Conservation (phyloP, 2,888 invertebrate species). For the Heteromyza rotundicornis region DNA sequence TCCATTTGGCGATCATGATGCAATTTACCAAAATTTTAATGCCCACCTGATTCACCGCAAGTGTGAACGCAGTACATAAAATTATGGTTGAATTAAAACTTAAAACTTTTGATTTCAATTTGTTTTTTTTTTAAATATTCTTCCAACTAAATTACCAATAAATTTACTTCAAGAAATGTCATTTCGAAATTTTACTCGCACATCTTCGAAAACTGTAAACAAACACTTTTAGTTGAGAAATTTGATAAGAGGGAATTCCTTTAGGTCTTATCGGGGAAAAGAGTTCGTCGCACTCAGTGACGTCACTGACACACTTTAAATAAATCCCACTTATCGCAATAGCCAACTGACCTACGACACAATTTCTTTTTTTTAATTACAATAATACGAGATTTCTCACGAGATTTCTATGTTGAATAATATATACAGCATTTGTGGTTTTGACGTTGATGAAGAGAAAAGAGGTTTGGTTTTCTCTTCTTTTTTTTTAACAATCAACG, state of each 20-base stretch:
- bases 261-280: background rate
- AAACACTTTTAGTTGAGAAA: background rate
- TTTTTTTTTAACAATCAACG: too few relatives aligned
- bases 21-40: constrained; percentile 3
- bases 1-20: background rate
- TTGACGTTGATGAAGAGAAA: too few relatives aligned
- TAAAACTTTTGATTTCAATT: background rate
- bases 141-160: background rate
- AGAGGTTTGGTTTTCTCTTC: too few relatives aligned
- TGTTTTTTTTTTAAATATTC: background rate
- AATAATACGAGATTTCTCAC: background rate
- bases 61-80: background rate
- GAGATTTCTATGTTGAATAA: too few relatives aligned
- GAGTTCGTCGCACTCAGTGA: background rate
- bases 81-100: background rate
- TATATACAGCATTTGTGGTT: too few relatives aligned
- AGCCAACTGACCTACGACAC: background rate
- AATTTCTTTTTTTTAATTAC: too few relatives aligned
- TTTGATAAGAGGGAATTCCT: background rate
- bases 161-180: background rate
- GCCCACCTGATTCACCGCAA: background rate
- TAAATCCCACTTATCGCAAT: too few relatives aligned
- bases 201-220: background rate
- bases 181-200: background rate
- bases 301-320: background rate